phyloP scores from a whole-genome alignment of 2,797 vertebrate species.

The Parauchenoglanis ngamensis region DNA sequence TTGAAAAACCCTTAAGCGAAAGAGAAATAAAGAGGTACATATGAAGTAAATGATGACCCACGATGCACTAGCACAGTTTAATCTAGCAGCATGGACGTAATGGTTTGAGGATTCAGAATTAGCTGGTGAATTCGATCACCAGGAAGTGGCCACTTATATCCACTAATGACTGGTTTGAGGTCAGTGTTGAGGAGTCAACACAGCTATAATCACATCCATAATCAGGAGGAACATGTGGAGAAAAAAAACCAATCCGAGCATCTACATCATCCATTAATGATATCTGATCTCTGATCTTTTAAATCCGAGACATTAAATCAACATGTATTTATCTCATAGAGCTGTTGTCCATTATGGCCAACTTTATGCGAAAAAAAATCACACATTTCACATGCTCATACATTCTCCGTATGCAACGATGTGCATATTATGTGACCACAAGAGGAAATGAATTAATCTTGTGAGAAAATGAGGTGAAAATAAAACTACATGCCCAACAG shows the following conservation, averaged over 20 bases:
- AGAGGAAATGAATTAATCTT: background rate
- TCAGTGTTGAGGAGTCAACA: background rate
- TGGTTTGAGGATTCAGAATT: background rate
- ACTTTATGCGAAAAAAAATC: background rate
- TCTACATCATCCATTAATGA: background rate
- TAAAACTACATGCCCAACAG: background rate
- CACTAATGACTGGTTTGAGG: background rate
- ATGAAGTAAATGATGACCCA: background rate
- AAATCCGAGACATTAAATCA: background rate
- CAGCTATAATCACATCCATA: background rate
- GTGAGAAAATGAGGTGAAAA: background rate
- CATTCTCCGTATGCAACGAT: too few species aligned
- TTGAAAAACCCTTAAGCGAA: background rate
- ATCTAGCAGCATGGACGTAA: background rate
- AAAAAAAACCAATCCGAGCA: background rate
- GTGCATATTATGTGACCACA: background rate
- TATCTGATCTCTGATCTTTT: background rate
- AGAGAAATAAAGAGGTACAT: too few species aligned
- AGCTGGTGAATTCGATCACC: background rate
- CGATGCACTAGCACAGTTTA: background rate
- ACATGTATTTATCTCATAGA: background rate
- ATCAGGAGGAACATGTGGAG: background rate
- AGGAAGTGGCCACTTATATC: background rate
- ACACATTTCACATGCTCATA: too few species aligned
- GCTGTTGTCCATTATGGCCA: background rate